Percentiles rank a stretch among this genome's conserved stretches.
These are phyloP conservation scores for Octopus bimaculoides DNA, from an alignment of 1,140 invertebrate species.

Conservation along the genomic window DNA sequence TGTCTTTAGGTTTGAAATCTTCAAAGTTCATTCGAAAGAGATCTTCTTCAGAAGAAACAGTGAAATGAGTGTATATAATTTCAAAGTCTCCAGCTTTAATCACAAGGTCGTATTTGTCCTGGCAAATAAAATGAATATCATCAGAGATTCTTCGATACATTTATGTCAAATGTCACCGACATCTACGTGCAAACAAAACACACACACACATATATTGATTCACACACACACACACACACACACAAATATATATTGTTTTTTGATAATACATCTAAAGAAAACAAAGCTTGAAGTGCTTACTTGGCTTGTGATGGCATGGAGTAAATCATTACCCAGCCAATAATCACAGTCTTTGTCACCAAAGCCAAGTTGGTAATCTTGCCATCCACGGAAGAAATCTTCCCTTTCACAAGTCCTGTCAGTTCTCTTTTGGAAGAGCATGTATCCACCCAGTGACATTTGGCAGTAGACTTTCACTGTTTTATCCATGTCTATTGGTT, in stretches of 20 bases:
- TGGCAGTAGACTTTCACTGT: background rate
- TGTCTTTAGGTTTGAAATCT: background rate
- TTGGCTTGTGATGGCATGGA: background rate
- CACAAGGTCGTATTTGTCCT: background rate
- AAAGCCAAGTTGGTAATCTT: background rate
- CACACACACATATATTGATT: no score
- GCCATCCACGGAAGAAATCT: slow-evolving; percentile 8
- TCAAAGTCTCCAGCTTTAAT: background rate
- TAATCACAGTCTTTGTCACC: slow-evolving; percentile 1
- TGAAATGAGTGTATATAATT: background rate
- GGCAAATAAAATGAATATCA: background rate
- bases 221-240: no score
- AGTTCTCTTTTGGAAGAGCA: background rate
- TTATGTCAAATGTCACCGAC: no score
- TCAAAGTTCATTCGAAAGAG: background rate
- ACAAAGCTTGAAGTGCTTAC: background rate
- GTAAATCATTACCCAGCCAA: background rate
- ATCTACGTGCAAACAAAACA: no score
- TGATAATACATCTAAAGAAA: no score
- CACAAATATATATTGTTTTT: no score
- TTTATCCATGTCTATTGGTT: background rate
- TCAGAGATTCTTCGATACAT: no score
- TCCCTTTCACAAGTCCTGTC: background rate
- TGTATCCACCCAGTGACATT: background rate
- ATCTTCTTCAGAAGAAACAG: background rate